Base-by-base conservation (phyloP, 2,797 vertebrate species). In the Chromis chromis region DNA sequence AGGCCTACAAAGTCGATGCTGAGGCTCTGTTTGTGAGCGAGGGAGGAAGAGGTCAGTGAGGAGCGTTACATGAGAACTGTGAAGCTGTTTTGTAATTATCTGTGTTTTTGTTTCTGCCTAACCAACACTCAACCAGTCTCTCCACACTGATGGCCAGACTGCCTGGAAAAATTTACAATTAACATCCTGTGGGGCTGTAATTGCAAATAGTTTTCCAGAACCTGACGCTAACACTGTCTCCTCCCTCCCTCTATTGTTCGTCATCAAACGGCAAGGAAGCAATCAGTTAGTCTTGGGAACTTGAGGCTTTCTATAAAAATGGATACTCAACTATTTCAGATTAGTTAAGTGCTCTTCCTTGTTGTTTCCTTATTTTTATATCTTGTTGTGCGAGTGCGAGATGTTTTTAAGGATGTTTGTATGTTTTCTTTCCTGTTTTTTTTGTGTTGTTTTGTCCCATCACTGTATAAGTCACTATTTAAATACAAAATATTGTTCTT, bases 401-500 rank as follows among this genome's bases (percentile, higher is more conserved):
- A 84, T 88, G 90, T 88, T 93, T 91, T 90, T 86, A 82, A 91
- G 91, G 93, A 93, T 93, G 94, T 93, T 92, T 94, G 90, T 90
- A 89, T 71, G 85, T 91, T 90, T 90, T 90, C 83, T 90, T 94
- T 94, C 93, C 93, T 94, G 91, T 93, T 88, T 85, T 70, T 67
- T 86, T 86, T 70, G 28, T 64, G 67, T 85, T 83, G 79, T 88
- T 91, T 89, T 88, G 79, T 90, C 82, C 74, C 74, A 64, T 90
- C 83, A 80, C 82, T 73, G 81, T 88, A 86, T 79, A 69, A 86
- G 87, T 93, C 89, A 78, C 85, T 93, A 91, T 94, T 94, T 90
- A 94, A 94, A 87, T 89, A 81, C 88, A 86, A 94, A 93, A 92
- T 90, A 89, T 94, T 93, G 90, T 93, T 93, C 82, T 90, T 90